phyloP scores from a whole-genome alignment of 2,888 invertebrate species.

The Osmoderma eremita region DNA sequence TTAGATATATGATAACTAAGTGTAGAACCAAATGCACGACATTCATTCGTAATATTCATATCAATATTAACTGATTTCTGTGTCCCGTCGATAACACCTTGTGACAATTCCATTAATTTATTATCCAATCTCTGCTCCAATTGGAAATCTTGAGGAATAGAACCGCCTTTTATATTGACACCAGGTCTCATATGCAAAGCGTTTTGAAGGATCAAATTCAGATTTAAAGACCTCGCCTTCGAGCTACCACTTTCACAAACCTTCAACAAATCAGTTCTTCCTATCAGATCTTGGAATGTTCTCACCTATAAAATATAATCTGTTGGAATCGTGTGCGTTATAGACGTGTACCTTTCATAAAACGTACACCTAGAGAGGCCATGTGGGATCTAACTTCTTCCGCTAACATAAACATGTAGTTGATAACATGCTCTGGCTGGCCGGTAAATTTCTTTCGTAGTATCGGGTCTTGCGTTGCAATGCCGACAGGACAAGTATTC shows the following conservation, averaged over 20 bases:
- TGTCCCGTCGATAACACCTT: slow-evolving; percentile 79
- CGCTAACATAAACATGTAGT: slow-evolving; percentile 96
- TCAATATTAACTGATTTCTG: slow-evolving; percentile 75
- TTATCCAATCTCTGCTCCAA: slow-evolving; percentile 86
- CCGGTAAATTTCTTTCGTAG: slow-evolving; percentile 96
- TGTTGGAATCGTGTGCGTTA: no score
- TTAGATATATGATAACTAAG: slow-evolving; percentile 95
- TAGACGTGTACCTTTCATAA: not conserved
- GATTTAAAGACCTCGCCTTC: slow-evolving; percentile 88
- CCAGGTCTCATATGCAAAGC: slow-evolving; percentile 91
- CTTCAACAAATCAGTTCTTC: slow-evolving; percentile 88
- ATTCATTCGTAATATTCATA: slow-evolving; percentile 88
- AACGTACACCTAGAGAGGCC: slow-evolving; percentile 87
- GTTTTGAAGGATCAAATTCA: slow-evolving; percentile 86
- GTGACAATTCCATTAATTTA: slow-evolving; percentile 76
- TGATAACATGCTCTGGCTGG: slow-evolving; percentile 96
- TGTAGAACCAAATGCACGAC: slow-evolving; percentile 92
- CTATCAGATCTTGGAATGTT: slow-evolving; percentile 78
- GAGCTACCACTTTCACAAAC: slow-evolving; percentile 75
- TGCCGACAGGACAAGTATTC: slow-evolving; percentile 99
- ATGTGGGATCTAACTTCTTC: slow-evolving; percentile 95
- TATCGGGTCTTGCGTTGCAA: slow-evolving; percentile 97
- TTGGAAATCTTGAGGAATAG: slow-evolving; percentile 86
- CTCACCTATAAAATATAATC: slow-evolving; percentile 52
- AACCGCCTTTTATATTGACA: slow-evolving; percentile 90